Percentiles rank a stretch among this genome's conserved stretches.
These are phyloP conservation scores for Atractosteus spatula DNA, from an alignment of 2,113 vertebrate genomes.

Conservation along the genomic window DNA sequence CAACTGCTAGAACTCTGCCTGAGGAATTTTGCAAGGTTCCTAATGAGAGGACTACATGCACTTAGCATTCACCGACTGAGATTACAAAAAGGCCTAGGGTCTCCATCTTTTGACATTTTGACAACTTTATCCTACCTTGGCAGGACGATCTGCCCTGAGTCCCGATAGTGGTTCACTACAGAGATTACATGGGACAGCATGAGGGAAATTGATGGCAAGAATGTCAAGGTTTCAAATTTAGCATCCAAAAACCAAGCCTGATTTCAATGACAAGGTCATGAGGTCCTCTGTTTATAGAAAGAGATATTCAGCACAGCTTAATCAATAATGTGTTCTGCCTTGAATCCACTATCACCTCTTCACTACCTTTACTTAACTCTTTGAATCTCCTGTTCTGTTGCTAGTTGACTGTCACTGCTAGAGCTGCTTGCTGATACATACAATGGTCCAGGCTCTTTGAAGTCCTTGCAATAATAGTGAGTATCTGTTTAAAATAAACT, in stretches of 20 bases:
- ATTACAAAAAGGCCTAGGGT: constrained; percentile 35
- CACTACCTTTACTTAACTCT: no score
- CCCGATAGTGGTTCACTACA: not conserved
- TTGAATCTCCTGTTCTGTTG: no score
- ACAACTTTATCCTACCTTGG: constrained; percentile 11
- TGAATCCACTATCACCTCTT: not conserved
- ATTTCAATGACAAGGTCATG: not conserved
- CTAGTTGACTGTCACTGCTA: no score
- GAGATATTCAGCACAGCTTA: not conserved
- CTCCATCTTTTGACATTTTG: constrained; percentile 18
- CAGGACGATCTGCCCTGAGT: not conserved
- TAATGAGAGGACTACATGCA: constrained; percentile 43
- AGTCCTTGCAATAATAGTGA: no score
- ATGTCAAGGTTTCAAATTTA: not conserved
- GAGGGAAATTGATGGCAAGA: not conserved
- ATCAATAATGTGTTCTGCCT: not conserved
- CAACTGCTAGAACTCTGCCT: constrained; percentile 53
- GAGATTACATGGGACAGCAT: not conserved
- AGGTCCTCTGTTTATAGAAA: not conserved
- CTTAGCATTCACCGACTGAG: constrained; percentile 40
- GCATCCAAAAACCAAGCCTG: not conserved
- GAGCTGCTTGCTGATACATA: no score
- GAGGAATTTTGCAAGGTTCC: constrained; percentile 53
- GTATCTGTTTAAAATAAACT: no score
- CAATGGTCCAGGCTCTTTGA: no score